Evolutionary conservation across 2,888 invertebrate genomes (phyloP), one percentile per base, ranked within the genome.

Genomic region (Chironomus riparius): DNA sequence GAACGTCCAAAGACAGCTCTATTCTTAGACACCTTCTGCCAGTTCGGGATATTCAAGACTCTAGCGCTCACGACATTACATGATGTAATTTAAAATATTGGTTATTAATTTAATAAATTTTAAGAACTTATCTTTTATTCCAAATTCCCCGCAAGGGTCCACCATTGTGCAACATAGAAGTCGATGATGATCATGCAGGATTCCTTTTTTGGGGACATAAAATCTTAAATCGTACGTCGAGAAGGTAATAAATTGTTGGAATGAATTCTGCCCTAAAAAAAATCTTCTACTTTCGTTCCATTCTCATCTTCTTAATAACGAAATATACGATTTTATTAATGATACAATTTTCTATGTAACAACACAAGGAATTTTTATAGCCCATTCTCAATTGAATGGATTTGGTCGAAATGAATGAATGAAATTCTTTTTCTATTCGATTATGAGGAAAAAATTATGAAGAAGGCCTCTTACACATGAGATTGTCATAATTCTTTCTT

Each of bases 211-310:
- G 47, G 38, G 68, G 68, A 68, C 68, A 68, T 5, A 21, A 22
- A 62, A 18, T 21, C 10, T 4, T 28, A 18, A 28, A 38, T 68
- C 13, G 15, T 38, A 10, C 68, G 28, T n/a, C 21, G 6, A n/a
- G 15, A 72, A 68, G 65, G 68, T 74, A 74, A 74, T 74, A 74
- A 74, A 74, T 74, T 74, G 62, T 24, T 68, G 21, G 62, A 72
- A 72, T 61, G 72, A 65, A 62, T 38, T 65, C 74, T 65, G 74
- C 74, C 74, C 74, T 18, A 18, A 68, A 28, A 68, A 68, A 65
- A 65, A 38, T 38, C 38, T 65, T 13, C 13, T 13, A 13, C 13
- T 65, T 65, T 65, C 21, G 10, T 68, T 65, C 65, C 22, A 13
- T 65, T 13, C 24, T 21, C 15, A 47, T 61, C 22, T 18, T 18